Conservation (phyloP, 2,113 vertebrate genomes). For the Taxidea taxus region DNA sequence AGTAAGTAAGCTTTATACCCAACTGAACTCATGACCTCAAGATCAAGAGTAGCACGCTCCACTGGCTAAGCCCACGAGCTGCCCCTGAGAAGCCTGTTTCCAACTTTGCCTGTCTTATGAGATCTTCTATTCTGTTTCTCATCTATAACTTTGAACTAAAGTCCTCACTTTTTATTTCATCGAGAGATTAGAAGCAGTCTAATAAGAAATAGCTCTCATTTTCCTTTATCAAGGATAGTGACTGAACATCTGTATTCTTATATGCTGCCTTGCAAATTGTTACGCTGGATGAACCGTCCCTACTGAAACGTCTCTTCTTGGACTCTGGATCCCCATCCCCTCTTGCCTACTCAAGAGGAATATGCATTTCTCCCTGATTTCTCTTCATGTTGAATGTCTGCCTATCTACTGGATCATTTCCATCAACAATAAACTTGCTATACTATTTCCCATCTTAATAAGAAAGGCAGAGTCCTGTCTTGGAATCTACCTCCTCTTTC, state of each 20-base stretch:
- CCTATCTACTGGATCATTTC: neutral
- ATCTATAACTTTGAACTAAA: neutral
- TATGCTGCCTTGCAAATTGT: neutral
- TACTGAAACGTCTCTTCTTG: neutral
- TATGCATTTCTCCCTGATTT: neutral
- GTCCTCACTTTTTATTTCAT: neutral
- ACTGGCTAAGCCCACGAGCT: neutral
- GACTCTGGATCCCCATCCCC: neutral
- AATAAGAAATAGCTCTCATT: neutral
- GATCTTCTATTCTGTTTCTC: neutral
- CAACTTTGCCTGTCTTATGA: neutral
- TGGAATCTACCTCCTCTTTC: neutral
- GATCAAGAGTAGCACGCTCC: neutral
- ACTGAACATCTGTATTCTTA: neutral
- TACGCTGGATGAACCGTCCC: neutral
- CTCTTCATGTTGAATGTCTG: neutral
- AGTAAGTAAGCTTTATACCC: neutral
- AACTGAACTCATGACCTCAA: neutral
- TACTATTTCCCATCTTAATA: neutral
- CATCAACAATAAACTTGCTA: neutral
- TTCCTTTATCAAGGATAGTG: neutral
- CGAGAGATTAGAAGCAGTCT: neutral
- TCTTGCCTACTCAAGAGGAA: neutral
- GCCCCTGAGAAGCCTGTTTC: neutral
- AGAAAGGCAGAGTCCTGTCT: neutral